Base-by-base conservation (phyloP, 2,113 vertebrate genomes). In the Aspiorhynchus laticeps region DNA sequence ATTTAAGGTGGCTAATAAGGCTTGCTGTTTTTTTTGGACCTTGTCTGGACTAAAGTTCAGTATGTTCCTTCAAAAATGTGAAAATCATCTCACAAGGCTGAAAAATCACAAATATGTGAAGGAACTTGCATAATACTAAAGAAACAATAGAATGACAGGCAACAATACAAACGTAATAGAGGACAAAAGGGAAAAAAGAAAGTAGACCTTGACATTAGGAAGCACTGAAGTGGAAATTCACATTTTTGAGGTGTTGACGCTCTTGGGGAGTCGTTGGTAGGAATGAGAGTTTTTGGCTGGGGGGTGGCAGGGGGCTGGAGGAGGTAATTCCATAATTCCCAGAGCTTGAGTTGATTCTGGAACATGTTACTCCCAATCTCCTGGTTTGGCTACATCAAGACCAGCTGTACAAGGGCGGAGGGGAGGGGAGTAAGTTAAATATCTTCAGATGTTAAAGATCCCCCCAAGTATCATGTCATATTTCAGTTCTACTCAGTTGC, bases 381-480 rank as follows among this genome's bases (percentile, higher is more conserved):
- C 77, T 79, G 78, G 46, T 71, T 86, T 86, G 76, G 63, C 76
- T 38, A 79, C 61, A 79, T 86, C 75, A 36, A 86, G 48, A 71
- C 63, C 77, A 86, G 77, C 85, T 80, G 84, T 79, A 67, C 31
- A n/a, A 69, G 85, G 76, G 63, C 33, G 65, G 63, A 86, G 85
- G 76, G 21, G 48, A 73, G 51, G 63, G 36, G 61, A 80, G 46
- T 28, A 69, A 43, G 71, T 36, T 74, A 84, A 69, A 74, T 41
- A 84, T 53, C 17, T 53, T 73, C 67, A 84, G 78, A 80, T 80
- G 78, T 56, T 79, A 21, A 59, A 53, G 31, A 79, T 79, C 77
- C 31, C 77, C 78, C 78, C 78, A 80, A 61, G 78, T 26, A 26
- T 80, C 36, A 80, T 80, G 33, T 63, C 78, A 80, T 41, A 80